phyloP scores from a whole-genome alignment of 1,140 invertebrate genomes.

The Drosophila leontia region DNA sequence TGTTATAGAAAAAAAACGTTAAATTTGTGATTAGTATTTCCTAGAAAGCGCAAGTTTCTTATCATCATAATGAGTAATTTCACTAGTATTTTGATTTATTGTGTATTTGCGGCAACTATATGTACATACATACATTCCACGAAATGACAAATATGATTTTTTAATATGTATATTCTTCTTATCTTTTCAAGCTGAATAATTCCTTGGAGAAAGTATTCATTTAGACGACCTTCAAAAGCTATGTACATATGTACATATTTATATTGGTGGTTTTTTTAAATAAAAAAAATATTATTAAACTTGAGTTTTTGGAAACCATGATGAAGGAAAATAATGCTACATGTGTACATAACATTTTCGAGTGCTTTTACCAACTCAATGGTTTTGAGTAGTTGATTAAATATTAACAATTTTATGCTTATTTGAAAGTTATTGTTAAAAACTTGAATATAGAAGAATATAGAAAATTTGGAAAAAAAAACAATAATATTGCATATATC shows the following conservation, averaged over 20 bases:
- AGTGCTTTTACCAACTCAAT: no score
- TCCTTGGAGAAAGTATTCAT: neutral
- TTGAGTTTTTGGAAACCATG: no score
- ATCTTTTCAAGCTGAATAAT: neutral
- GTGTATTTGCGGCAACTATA: neutral
- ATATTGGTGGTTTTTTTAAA: neutral
- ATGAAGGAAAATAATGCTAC: no score
- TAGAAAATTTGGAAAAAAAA: no score
- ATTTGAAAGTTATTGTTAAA: no score
- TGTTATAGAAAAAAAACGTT: neutral
- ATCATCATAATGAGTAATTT: neutral
- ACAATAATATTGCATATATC: no score
- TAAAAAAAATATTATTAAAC: neutral
- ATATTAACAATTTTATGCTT: no score
- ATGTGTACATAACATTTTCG: no score
- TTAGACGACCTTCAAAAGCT: neutral
- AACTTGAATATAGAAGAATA: no score
- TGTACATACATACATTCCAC: neutral
- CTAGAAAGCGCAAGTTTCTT: constrained; percentile 2
- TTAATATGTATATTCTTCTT: neutral
- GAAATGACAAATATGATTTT: neutral
- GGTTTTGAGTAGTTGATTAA: no score
- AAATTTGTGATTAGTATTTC: neutral
- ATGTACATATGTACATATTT: no score
- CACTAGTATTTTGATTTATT: neutral